Percentiles rank a stretch among this genome's conserved stretches.
Evolutionary conservation across 2,797 vertebrate genomes (phyloP).

Genomic region (Leptatherina wallacei): DNA sequence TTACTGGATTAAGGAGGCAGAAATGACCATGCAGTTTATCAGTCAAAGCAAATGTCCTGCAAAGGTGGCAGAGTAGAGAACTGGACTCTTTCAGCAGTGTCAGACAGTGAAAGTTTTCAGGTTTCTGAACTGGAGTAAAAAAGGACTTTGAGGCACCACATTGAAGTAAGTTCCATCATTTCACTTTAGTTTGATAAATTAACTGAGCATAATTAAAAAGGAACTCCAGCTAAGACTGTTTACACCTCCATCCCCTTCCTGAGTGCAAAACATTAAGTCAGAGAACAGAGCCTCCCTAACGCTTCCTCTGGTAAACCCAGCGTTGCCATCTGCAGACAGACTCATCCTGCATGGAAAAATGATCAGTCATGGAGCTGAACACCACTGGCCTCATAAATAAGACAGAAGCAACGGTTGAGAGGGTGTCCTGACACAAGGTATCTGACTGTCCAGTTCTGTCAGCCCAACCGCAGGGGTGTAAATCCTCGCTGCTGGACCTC

Average conservation of each 20-base stretch:
- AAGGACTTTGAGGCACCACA: slow-evolving; percentile 22
- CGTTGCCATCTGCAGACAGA: slow-evolving; percentile 41
- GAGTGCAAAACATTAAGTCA: slow-evolving; percentile 26
- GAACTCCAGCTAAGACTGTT: slow-evolving; percentile 10
- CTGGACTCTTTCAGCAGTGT: slow-evolving; percentile 17
- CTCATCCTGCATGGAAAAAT: slow-evolving; percentile 82
- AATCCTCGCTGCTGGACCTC: slow-evolving; percentile 62
- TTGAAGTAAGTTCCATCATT: slow-evolving; percentile 37
- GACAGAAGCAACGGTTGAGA: slow-evolving; percentile 78
- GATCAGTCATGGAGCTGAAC: slow-evolving; percentile 80
- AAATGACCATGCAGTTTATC: slow-evolving; percentile 2
- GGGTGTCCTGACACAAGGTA: slow-evolving; percentile 77
- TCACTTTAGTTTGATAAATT: slow-evolving; percentile 51
- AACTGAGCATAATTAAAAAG: slow-evolving; percentile 46
- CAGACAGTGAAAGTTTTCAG: slow-evolving; percentile 21
- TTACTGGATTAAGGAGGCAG: slow-evolving; percentile 15
- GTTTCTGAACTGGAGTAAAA: background rate
- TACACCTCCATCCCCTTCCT: slow-evolving; percentile 3
- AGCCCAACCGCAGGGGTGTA: slow-evolving; percentile 60
- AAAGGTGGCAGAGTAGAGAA: slow-evolving; percentile 14
- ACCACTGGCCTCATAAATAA: slow-evolving; percentile 80
- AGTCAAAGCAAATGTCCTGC: background rate
- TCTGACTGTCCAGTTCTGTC: slow-evolving; percentile 70
- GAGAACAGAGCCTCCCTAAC: slow-evolving; percentile 18
- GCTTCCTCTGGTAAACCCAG: slow-evolving; percentile 10